Percentiles rank a stretch among this genome's conserved stretches.
phyloP scores from a whole-genome alignment of 2,888 invertebrate genomes.

The Troides helena region DNA sequence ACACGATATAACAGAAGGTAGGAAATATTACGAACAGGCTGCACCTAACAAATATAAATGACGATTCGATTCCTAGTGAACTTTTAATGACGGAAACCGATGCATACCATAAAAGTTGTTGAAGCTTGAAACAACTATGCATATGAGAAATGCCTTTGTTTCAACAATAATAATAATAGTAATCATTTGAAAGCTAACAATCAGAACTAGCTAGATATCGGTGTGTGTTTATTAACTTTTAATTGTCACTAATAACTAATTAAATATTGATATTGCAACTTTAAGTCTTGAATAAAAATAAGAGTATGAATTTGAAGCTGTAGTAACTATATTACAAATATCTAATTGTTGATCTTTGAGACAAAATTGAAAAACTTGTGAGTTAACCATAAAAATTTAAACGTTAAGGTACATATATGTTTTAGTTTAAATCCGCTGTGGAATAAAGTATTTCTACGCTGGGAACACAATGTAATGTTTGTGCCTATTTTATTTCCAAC shows the following conservation, averaged over 20 bases:
- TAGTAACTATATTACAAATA: too few species aligned
- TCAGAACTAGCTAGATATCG: neutral
- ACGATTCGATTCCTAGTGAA: neutral
- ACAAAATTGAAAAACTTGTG: too few species aligned
- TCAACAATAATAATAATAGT: neutral
- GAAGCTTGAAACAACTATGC: neutral
- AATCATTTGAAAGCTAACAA: neutral
- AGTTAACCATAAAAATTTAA: too few species aligned
- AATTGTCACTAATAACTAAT: too few species aligned
- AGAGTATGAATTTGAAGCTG: too few species aligned
- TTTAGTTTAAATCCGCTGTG: too few species aligned
- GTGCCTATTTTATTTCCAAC: constrained; percentile 9
- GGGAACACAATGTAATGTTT: constrained; percentile 6
- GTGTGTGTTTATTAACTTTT: constrained; percentile 1
- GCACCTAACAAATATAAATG: neutral
- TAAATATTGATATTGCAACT: too few species aligned
- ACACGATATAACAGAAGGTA: neutral
- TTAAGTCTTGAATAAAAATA: too few species aligned
- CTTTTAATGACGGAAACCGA: constrained; percentile 1
- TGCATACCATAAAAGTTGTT: neutral
- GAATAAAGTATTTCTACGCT: neutral
- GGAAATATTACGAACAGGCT: neutral
- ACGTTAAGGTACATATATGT: too few species aligned
- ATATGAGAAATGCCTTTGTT: neutral
- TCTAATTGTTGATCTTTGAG: too few species aligned